phyloP scores from a whole-genome alignment of 1,140 invertebrate species.

The Battus philenor region DNA sequence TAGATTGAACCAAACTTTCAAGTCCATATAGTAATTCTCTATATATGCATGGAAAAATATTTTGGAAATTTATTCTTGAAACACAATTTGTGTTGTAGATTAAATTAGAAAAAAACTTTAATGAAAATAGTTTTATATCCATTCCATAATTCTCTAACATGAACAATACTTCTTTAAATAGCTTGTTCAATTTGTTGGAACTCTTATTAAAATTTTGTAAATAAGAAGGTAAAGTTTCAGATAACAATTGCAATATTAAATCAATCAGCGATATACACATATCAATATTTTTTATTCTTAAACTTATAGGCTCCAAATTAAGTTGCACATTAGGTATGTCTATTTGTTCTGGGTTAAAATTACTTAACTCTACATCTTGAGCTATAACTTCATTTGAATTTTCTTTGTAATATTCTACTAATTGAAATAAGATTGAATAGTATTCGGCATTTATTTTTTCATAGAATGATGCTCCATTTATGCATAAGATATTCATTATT shows the following conservation, averaged over 20 bases:
- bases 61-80: conserved; percentile 31
- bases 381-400: conserved; percentile 22
- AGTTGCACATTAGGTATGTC: conserved; percentile 62
- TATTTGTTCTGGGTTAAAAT: conserved; percentile 64
- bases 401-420: conserved; percentile 64
- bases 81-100: conserved; percentile 41
- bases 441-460: conserved; percentile 69
- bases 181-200: conserved; percentile 23
- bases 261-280: conserved; percentile 55
- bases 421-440: conserved; percentile 47
- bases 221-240: conserved; percentile 43
- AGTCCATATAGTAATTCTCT: conserved; percentile 34
- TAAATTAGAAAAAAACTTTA: conserved; percentile 61
- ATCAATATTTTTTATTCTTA: conserved; percentile 45
- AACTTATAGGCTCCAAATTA: conserved; percentile 67
- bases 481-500: conserved; percentile 71
- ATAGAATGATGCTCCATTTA: conserved; percentile 70
- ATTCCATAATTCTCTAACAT: conserved; percentile 54
- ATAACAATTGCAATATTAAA: conserved; percentile 45
- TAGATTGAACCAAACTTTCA: conserved; percentile 36
- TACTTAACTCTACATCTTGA: conserved; percentile 38
- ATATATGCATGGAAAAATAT: conserved; percentile 33
- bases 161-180: conserved; percentile 39
- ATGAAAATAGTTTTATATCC: conserved; percentile 50
- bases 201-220: conserved; percentile 32